phyloP scores from a whole-genome alignment of 1,140 invertebrate genomes.

The Drosophila ogumai region DNA sequence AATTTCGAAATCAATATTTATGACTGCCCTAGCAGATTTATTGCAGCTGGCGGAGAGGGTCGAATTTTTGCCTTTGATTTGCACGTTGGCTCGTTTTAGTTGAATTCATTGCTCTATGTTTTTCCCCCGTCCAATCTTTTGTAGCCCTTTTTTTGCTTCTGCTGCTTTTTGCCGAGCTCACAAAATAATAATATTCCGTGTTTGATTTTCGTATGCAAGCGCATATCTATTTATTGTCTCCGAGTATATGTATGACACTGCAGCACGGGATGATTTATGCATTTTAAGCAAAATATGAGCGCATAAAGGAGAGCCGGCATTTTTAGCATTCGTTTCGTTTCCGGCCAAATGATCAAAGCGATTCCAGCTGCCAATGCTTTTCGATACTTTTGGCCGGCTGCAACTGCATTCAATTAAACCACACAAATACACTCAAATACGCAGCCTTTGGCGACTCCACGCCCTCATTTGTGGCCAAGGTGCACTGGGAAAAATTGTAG shows the following conservation, averaged over 20 bases:
- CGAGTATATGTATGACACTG: constrained; percentile 68
- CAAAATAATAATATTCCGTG: constrained; percentile 79
- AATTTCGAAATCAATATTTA: constrained; percentile 83
- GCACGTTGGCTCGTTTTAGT: constrained; percentile 58
- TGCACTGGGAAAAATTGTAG: not conserved
- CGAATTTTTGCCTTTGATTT: constrained; percentile 67
- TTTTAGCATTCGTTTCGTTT: constrained; percentile 11
- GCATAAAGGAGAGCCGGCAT: constrained; percentile 20
- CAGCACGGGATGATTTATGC: constrained; percentile 77
- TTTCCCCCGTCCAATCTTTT: not conserved
- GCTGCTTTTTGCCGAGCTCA: constrained; percentile 71
- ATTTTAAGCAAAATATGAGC: constrained; percentile 75
- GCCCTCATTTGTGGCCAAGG: not conserved
- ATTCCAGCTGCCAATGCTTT: constrained; percentile 21
- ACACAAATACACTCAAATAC: constrained; percentile 15
- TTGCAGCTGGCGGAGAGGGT: constrained; percentile 55
- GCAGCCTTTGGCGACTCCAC: constrained; percentile 36
- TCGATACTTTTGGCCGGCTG: constrained; percentile 5
- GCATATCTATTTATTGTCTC: constrained; percentile 49
- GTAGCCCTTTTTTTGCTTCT: constrained; percentile 16
- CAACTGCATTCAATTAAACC: constrained; percentile 43
- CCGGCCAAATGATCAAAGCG: constrained; percentile 36
- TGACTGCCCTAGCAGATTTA: constrained; percentile 80
- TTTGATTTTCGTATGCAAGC: constrained; percentile 60
- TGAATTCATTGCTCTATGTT: constrained; percentile 24